Percentiles rank a stretch among this genome's conserved stretches.
Evolutionary conservation across 2,888 invertebrate species (phyloP).

Genomic region (Galerucella nymphaeae): DNA sequence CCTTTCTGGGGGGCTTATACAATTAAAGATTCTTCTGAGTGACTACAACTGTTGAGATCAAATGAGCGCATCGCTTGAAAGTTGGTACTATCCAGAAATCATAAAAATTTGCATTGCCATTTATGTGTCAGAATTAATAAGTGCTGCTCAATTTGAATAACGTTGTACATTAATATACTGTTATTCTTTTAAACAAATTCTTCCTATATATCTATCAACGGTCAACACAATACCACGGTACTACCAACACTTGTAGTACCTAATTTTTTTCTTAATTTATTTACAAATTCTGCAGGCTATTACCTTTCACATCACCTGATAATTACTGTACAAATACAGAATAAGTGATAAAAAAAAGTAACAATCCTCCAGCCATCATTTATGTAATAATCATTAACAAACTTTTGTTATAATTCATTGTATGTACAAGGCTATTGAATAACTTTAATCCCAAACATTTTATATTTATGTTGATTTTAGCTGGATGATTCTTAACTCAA

Average conservation of each 20-base stretch:
- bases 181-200: too few species aligned
- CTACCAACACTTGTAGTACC: constrained; percentile 2
- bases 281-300: constrained; percentile 4
- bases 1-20: too few species aligned
- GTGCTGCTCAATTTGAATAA: too few species aligned
- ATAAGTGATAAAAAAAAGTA: constrained; percentile 21
- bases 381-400: constrained; percentile 17
- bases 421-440: constrained; percentile 20
- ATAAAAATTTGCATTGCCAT: too few species aligned
- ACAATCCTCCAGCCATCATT: constrained; percentile 8
- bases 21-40: too few species aligned
- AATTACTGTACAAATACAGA: constrained; percentile 29
- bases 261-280: constrained; percentile 17
- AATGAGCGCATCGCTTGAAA: too few species aligned
- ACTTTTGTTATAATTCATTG: constrained; percentile 21
- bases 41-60: too few species aligned
- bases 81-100: too few species aligned
- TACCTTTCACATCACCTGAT: constrained; percentile 9
- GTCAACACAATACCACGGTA: neutral
- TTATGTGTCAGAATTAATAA: too few species aligned
- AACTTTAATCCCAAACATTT: constrained; percentile 9
- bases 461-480: constrained; percentile 10
- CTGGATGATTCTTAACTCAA: neutral
- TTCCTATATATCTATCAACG: too few species aligned
- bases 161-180: too few species aligned